These are phyloP conservation scores for Chalcis sispes DNA, from an alignment of 2,888 invertebrate species.

Conservation along the genomic window DNA sequence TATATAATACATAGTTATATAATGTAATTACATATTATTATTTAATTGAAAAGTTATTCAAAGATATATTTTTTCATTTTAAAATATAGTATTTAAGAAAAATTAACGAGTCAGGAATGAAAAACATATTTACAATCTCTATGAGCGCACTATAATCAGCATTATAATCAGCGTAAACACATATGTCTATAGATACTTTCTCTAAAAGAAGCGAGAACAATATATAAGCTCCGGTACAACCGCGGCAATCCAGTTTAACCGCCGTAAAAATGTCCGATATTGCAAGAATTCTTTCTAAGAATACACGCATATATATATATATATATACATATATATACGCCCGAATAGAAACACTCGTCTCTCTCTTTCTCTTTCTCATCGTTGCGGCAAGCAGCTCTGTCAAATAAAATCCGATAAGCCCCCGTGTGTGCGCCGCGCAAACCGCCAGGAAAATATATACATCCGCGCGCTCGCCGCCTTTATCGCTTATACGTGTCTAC, in stretches of 20 bases:
- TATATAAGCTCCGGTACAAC: background rate
- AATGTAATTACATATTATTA: too few species aligned
- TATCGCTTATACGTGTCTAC: background rate
- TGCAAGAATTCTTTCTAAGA: slow-evolving; percentile 5
- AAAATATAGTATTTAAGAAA: too few species aligned
- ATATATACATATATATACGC: background rate
- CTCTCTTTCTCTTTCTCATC: too few species aligned
- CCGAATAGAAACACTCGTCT: too few species aligned
- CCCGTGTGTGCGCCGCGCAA: background rate
- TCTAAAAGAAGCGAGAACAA: slow-evolving; percentile 6
- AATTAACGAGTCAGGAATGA: too few species aligned
- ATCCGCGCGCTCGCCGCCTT: slow-evolving; percentile 7
- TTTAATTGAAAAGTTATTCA: too few species aligned
- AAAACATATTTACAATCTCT: too few species aligned
- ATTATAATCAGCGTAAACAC: too few species aligned
- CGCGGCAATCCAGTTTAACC: slow-evolving; percentile 1
- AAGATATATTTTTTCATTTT: too few species aligned
- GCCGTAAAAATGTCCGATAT: slow-evolving; percentile 27
- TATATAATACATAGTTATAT: too few species aligned
- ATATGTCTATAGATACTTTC: too few species aligned
- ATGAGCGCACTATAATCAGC: too few species aligned
- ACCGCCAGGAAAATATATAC: slow-evolving; percentile 33
- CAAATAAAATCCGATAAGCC: slow-evolving; percentile 48
- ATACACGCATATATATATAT: background rate
- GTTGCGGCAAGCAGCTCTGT: slow-evolving; percentile 13